Base-by-base conservation (phyloP, 2,888 invertebrate genomes). In the Empis stercorea region DNA sequence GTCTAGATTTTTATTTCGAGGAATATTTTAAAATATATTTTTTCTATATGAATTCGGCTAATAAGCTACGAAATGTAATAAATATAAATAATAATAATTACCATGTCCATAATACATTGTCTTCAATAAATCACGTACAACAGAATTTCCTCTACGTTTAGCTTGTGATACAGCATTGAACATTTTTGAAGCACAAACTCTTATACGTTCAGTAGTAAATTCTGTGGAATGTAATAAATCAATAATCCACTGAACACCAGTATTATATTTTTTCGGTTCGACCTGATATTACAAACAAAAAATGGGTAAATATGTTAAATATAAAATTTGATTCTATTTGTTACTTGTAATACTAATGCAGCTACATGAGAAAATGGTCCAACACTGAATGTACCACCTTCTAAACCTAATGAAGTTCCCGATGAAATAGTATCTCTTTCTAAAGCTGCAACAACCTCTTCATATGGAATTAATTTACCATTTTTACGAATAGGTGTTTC, bases 171-270 rank as follows among this genome's bases (percentile, higher is more conserved):
- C 84, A 52, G 87, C 84, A 56, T 87, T 89, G 43, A 83, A 75
- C 70, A 92, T 76, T 65, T 91, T 86, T 51, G 81, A 80, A 0
- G 86, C 84, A 53, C 87, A 80, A 23, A 88, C 81, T 57, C 81
- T 76, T 41, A 91, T 64, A 52, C 91, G 72, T 44, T 88, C 87
- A 13, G 76, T 74, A 0, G 79, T 81, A 55, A 91, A 77, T 54
- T 80, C 75, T 1, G 84, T 79, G 9, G 78, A 66, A 59, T 79
- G 84, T 30, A 93, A 61, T 27, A 93, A 71, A 57, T 91, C 85
- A 53, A 78, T 75, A 45, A 91, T 65, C 79, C 87, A 89, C 45
- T 78, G 72, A 11, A 93, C 78, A 0, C 87, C 84, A 52, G 75
- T 74, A 14, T 74, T 73, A 61, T 87, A 88, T 61, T 88, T 87